Evolutionary conservation across 1,140 invertebrate genomes (phyloP), one percentile per base, ranked within the genome.

Genomic region (Lysiphlebus fabarum): DNA sequence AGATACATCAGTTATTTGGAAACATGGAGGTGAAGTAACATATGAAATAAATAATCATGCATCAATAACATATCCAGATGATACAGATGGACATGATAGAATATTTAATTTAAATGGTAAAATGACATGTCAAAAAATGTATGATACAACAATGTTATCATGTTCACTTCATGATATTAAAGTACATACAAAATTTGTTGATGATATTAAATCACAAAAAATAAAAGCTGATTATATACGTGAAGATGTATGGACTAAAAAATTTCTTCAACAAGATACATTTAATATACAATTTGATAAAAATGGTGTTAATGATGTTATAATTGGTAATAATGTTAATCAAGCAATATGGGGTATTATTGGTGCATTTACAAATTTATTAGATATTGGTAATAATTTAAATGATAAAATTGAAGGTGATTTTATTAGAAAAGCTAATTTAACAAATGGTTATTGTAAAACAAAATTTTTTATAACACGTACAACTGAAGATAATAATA

Each of bases 1-100:
- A 36, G 14, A 12, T 1, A n/a, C 6, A n/a, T 7, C 7, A 36
- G 4, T 7, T 6, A n/a, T 26, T 2, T 49, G 17, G 44, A 49
- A 49, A 12, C 36, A 41, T 7, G 53, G 44, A 17, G 45, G 38
- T 1, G 17, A 57, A 49, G 56, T 57, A 33, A 57, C 56, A 40
- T 57, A 57, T 40, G 5, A 49, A 4, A 33, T 57, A 8, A 37
- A 48, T 7, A 42, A 33, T 14, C 56, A 57, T 41, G 37, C 56
- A 40, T 34, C 12, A 17, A 42, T 17, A 26, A 49, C 8, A n/a
- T 44, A 49, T 36, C 11, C 12, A 8, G 12, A 9, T 14, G 11
- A 37, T 4, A 17, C 55, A 2, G 14, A 38, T 9, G 3, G 8
- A 12, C 17, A 34, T 12, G 38, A 57, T 40, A 37, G 40, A 12